Base-by-base conservation (phyloP, 2,113 vertebrate genomes). In the Brienomyrus longianalis region DNA sequence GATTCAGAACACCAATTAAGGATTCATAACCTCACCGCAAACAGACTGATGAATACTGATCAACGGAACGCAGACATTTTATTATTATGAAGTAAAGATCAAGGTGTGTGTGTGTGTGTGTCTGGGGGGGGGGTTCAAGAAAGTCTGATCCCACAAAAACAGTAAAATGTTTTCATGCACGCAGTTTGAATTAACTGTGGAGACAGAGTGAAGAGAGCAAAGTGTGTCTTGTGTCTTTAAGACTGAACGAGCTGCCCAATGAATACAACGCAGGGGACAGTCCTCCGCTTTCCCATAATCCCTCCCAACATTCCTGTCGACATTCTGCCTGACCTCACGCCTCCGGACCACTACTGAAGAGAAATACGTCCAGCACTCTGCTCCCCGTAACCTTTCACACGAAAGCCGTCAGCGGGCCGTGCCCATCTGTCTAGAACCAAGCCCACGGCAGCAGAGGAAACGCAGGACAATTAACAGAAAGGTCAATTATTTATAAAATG, bases 231-330 rank as follows among this genome's bases (percentile, higher is more conserved):
- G 35, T n/a, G 45, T 84, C 39, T 84, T 48, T n/a, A 84, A 47
- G 83, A 84, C 43, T 9, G 10, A 94, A 96, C 94, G 94, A 96
- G 95, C 93, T 94, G 93, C 93, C 94, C 93, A 95, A 96, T 95
- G 92, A 95, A 94, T 95, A 94, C 93, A 95, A 88, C 86, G 89
- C 50, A 45, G 86, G 93, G 95, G 62, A 95, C 92, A 91, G 94
- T 92, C 92, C 93, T 90, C 85, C 52, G 92, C 91, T 91, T 96
- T 96, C 96, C 94, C 95, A 96, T 92, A 93, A 93, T 91, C 93
- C 92, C 91, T n/a, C 91, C 92, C 90, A 89, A 77, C 74, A 77
- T 91, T 47, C 31, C 52, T 89, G 89, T 87, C 89, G 86, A 88
- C 91, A 90, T 90, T 88, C 88, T 59, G 94, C 95, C 94, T 93